A percentile compares a stretch with the other conserved stretches of the same genome.
phyloP scores from a whole-genome alignment of 2,797 vertebrate species.

The Acomys russatus region DNA sequence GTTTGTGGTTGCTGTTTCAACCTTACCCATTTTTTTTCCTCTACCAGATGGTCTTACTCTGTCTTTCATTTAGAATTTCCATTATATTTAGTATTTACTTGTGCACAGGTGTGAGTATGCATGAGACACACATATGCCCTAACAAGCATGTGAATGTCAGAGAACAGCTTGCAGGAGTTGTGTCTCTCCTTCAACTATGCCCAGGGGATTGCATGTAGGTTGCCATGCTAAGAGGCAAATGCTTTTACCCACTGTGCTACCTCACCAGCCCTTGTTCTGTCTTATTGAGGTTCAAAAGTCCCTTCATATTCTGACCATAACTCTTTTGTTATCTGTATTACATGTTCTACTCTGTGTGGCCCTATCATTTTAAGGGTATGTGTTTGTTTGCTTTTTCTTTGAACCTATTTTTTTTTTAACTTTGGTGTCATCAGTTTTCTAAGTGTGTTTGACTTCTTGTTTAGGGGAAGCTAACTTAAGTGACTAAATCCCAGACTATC shows the following conservation, averaged over 20 bases:
- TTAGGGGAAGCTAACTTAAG: background rate
- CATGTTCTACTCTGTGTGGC: background rate
- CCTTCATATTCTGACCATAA: background rate
- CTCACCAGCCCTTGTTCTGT: background rate
- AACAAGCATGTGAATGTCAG: background rate
- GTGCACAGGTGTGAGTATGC: background rate
- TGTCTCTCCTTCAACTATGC: background rate
- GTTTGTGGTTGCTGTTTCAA: conserved; percentile 27
- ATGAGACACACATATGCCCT: background rate
- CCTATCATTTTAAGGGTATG: background rate
- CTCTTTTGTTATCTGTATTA: background rate
- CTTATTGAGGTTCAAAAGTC: background rate
- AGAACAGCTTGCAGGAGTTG: background rate
- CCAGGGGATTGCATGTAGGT: background rate
- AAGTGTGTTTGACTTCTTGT: background rate
- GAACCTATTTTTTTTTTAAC: background rate
- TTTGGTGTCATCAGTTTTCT: background rate
- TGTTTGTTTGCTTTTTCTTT: conserved; percentile 35
- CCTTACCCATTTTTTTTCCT: conserved; percentile 29
- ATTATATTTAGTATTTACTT: background rate
- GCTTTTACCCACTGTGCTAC: background rate
- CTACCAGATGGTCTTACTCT: background rate
- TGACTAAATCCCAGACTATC: background rate
- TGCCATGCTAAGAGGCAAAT: background rate
- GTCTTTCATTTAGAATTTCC: background rate